Evolutionary conservation across 2,113 vertebrate species (phyloP).

Genomic region (Atractosteus spatula): DNA sequence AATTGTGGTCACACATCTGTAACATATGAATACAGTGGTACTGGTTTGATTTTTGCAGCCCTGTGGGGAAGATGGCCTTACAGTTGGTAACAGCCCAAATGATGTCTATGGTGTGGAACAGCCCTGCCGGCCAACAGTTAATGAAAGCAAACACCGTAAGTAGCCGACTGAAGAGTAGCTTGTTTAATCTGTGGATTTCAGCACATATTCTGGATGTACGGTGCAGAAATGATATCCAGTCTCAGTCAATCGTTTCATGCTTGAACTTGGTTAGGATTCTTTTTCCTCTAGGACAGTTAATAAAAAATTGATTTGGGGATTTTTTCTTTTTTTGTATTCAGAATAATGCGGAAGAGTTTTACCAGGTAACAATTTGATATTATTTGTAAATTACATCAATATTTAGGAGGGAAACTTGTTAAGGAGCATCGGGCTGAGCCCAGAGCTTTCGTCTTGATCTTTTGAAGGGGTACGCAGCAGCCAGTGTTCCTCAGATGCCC

Average conservation of each 20-base stretch:
- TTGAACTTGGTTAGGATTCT: too few species aligned
- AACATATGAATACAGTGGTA: background rate
- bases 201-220: too few species aligned
- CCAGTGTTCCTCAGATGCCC: slow-evolving; percentile 54
- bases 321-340: too few species aligned
- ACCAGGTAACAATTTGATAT: too few species aligned
- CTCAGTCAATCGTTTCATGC: too few species aligned
- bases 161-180: slow-evolving; percentile 3
- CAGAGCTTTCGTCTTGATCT: background rate
- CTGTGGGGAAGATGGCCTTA: slow-evolving; percentile 88
- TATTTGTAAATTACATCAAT: too few species aligned
- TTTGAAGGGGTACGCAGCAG: slow-evolving; percentile 43
- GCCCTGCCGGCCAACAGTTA: slow-evolving; percentile 61
- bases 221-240: too few species aligned
- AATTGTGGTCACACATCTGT: background rate
- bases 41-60: slow-evolving; percentile 57
- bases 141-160: slow-evolving; percentile 72
- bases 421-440: background rate
- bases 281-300: too few species aligned
- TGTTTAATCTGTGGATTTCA: too few species aligned
- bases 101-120: slow-evolving; percentile 78
- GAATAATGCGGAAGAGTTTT: too few species aligned
- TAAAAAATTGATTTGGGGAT: background rate
- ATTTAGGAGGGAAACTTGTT: too few species aligned
- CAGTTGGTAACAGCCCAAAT: slow-evolving; percentile 91